A percentile compares a stretch with the other conserved stretches of the same genome.
Evolutionary conservation across 2,113 vertebrate species (phyloP).

Genomic region (Heptranchias perlo): DNA sequence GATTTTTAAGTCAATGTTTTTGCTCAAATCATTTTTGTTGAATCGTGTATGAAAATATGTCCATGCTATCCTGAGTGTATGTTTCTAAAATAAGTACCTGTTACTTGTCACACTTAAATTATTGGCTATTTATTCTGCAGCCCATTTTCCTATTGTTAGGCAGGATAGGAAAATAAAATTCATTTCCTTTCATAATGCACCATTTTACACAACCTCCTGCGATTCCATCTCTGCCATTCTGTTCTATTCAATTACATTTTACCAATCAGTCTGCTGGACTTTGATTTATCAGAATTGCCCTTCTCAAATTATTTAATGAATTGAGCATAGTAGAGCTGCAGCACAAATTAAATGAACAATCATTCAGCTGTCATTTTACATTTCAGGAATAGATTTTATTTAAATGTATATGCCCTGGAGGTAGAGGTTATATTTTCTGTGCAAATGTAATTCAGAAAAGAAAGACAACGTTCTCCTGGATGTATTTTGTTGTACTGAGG

Average conservation of each 20-base stretch:
- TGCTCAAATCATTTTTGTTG: background rate
- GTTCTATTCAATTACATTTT: conserved; percentile 28
- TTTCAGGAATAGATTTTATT: conserved; percentile 34
- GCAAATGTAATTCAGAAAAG: background rate
- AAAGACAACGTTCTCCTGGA: background rate
- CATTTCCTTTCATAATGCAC: conserved; percentile 23
- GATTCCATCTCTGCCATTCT: background rate
- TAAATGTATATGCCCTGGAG: conserved; percentile 23
- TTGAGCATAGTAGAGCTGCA: background rate
- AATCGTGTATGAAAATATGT: background rate
- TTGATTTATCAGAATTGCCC: conserved; percentile 34
- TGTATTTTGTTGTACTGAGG: background rate
- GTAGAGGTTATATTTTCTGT: background rate
- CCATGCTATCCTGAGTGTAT: background rate
- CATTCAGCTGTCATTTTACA: conserved; percentile 33
- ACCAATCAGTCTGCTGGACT: conserved; percentile 16
- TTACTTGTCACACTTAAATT: conserved; percentile 13
- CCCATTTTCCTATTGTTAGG: background rate
- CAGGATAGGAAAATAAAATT: background rate
- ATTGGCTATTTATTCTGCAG: background rate
- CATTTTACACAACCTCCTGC: conserved; percentile 10
- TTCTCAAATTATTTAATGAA: conserved; percentile 36
- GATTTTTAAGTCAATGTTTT: background rate
- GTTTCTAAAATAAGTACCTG: background rate
- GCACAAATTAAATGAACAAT: conserved; percentile 21